Evolutionary conservation across 2,888 invertebrate genomes (phyloP).

Genomic region (Theodoxus fluviatilis): DNA sequence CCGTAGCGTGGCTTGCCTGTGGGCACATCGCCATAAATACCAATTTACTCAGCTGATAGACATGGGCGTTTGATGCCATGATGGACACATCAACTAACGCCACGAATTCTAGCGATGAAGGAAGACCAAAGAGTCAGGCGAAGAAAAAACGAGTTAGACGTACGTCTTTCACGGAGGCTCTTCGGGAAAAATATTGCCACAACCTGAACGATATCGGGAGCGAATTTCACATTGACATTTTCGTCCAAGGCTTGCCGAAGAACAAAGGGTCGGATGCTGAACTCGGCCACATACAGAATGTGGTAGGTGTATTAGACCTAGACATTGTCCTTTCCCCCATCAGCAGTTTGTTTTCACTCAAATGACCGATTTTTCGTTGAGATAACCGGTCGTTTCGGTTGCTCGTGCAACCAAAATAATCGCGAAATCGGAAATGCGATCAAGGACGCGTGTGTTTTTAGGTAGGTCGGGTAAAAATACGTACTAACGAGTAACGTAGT

Average conservation of each 20-base stretch:
- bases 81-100: too few relatives aligned
- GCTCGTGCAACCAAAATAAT: too few relatives aligned
- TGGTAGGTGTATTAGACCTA: slow-evolving; percentile 52
- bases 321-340: too few relatives aligned
- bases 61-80: too few relatives aligned
- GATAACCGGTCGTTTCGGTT: not conserved
- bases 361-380: not conserved
- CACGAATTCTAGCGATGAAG: slow-evolving; percentile 16
- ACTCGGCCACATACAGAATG: slow-evolving; percentile 50
- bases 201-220: slow-evolving; percentile 34
- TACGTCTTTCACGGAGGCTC: slow-evolving; percentile 47
- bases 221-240: slow-evolving; percentile 43
- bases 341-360: too few relatives aligned
- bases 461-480: too few relatives aligned
- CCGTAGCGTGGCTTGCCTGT: too few relatives aligned
- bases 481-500: too few relatives aligned
- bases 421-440: too few relatives aligned
- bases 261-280: slow-evolving; percentile 46
- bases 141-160: slow-evolving; percentile 23
- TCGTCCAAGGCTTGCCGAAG: slow-evolving; percentile 43
- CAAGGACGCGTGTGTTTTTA: too few relatives aligned
- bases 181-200: slow-evolving; percentile 49
- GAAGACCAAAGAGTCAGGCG: slow-evolving; percentile 13
- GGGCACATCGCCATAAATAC: too few relatives aligned
- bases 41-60: too few relatives aligned